Base-by-base conservation (phyloP, 2,113 vertebrate species). In the Periophthalmodon schlosseri region DNA sequence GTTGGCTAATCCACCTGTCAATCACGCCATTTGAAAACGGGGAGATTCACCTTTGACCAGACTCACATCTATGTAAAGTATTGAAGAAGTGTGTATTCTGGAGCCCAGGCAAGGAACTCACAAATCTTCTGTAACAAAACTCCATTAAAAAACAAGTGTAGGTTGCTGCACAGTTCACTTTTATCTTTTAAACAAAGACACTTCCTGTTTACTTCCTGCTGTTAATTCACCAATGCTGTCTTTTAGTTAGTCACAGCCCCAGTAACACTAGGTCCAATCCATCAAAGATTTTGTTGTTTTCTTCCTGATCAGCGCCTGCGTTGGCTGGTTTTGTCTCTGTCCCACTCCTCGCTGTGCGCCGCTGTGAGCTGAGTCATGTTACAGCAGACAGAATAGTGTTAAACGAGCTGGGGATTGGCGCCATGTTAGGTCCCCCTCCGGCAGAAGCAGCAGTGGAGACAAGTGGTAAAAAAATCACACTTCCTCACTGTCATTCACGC, bases 331-430 rank as follows among this genome's bases (percentile, higher is more conserved):
- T 69, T 78, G 78, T 84, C 75, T 69, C 44, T 79, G 80, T 87
- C 84, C 83, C 78, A 80, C 84, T 81, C 72, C 16, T 76, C 74
- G 71, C 81, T 77, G 78, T 21, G 68, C 80, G 49, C 49, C 74
- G 70, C 79, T 83, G 74, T 80, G 69, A 84, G 80, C 89, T 86
- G 88, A 89, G 78, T 91, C 86, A 87, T 76, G 84, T 84, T 72
- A 60, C 69, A 77, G 76, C 71, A 80, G 75, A 77, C 75, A 78
- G 70, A 77, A 80, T 72, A 70, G 60, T 82, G 82, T 77, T 85
- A 82, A 88, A 86, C 69, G 79, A 82, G 79, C 67, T 68, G 73
- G 69, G 73, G 77, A 78, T 70, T 56, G 74, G 60, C 84, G 86
- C 83, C 83, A 86, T 86, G 84, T 81, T 84, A 78, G 69, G 81